phyloP scores from a whole-genome alignment of 37 sponge, comb jelly and placozoan genomes.

The Halisarca cf. caerulea region DNA sequence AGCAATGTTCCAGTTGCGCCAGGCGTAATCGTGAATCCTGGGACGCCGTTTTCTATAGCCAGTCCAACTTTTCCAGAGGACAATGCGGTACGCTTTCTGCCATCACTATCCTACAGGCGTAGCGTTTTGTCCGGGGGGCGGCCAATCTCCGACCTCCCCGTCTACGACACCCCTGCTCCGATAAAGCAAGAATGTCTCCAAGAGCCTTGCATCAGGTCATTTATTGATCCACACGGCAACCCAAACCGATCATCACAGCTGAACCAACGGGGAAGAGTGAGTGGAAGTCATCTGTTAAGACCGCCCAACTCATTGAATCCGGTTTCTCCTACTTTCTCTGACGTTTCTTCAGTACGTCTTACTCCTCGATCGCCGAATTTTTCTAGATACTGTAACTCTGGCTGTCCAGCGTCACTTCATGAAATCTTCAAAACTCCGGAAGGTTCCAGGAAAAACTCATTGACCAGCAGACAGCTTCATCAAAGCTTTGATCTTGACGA shows the following conservation, averaged over 20 bases:
- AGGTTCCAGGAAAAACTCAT: background rate
- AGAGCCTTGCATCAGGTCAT: background rate
- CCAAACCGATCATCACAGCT: background rate
- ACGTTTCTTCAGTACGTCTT: constrained; percentile 60
- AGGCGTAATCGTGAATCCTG: constrained; percentile 11
- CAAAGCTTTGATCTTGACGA: constrained; percentile 33
- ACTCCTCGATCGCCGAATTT: constrained; percentile 40
- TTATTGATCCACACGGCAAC: background rate
- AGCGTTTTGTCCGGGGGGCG: constrained; percentile 5
- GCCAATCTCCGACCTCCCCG: background rate
- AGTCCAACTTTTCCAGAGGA: background rate
- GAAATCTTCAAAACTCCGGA: constrained; percentile 16
- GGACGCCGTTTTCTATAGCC: background rate
- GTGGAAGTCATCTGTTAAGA: background rate
- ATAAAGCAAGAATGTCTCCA: background rate
- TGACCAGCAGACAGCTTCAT: background rate
- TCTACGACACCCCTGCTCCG: background rate
- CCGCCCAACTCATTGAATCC: background rate
- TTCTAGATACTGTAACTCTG: background rate
- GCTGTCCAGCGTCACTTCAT: background rate
- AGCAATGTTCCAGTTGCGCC: background rate
- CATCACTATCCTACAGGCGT: background rate
- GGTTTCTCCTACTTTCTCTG: constrained; percentile 57
- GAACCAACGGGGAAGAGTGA: background rate
- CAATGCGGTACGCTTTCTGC: background rate